A percentile compares a stretch with the other conserved stretches of the same genome.
These are phyloP conservation scores for Spinus olivaceus DNA, from an alignment of 2,797 vertebrate genomes.

Conservation along the genomic window DNA sequence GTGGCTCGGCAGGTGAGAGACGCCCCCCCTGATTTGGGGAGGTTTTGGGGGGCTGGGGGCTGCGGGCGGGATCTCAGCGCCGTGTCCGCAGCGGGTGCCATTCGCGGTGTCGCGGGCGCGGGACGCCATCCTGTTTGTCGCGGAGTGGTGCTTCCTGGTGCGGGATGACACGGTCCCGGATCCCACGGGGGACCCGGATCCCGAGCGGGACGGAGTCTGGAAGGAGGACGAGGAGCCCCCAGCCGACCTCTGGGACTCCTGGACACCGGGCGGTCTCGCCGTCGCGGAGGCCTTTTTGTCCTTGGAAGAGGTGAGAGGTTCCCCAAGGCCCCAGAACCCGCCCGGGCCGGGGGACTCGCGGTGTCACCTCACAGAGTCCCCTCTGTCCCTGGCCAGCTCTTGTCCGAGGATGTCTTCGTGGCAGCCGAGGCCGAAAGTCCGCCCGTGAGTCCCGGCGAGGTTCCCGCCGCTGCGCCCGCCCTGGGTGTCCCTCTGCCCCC, in stretches of 20 bases:
- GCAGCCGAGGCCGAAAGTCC: not conserved
- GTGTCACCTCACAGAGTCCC: not conserved
- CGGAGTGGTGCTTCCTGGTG: conserved; percentile 73
- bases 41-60: accelerated
- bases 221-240: conserved; percentile 72
- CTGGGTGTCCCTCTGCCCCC: not conserved
- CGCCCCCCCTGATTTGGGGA: accelerated
- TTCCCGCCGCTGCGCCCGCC: no score
- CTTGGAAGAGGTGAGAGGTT: accelerated
- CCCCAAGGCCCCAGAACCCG: no score
- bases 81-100: not conserved
- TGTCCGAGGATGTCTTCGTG: accelerated
- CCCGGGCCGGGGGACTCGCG: not conserved
- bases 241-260: conserved; percentile 67
- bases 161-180: conserved; percentile 76
- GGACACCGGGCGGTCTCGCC: conserved; percentile 78
- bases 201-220: not conserved
- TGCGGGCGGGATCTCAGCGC: not conserved
- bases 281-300: not conserved
- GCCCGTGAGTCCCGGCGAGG: no score
- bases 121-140: conserved; percentile 71
- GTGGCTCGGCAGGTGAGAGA: conserved; percentile 76
- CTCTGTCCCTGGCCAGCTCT: not conserved
- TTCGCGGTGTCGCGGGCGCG: conserved; percentile 62
- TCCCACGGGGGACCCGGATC: conserved; percentile 40